Evolutionary conservation across 2,113 vertebrate genomes (phyloP).

Genomic region (Arenaria interpres): DNA sequence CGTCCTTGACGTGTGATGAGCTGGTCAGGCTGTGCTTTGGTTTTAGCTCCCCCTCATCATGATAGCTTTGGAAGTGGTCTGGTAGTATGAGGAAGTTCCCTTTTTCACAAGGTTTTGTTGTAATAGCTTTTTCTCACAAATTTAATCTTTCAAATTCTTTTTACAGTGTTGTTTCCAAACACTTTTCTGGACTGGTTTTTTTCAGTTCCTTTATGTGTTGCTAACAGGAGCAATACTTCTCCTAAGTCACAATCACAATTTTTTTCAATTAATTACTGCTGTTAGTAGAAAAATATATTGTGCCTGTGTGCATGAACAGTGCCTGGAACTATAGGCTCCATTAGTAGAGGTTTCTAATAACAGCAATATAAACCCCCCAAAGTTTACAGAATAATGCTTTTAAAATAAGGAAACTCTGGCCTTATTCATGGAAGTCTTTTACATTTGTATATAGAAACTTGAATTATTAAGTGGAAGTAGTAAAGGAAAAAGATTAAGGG

Average conservation of each 20-base stretch:
- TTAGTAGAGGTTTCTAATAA: not conserved
- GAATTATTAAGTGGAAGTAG: not conserved
- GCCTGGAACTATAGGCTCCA: not conserved
- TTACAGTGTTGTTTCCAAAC: not conserved
- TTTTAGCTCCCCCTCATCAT: not conserved
- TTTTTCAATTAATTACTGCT: not conserved
- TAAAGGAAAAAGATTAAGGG: not conserved
- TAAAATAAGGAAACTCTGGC: not conserved
- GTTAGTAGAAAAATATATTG: not conserved
- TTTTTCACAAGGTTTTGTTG: not conserved
- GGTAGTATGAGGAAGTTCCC: not conserved
- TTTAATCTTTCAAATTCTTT: not conserved
- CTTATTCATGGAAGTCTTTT: not conserved
- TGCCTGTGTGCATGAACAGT: not conserved
- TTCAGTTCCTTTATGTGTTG: not conserved
- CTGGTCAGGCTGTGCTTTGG: not conserved
- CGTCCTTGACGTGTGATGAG: fast-evolving
- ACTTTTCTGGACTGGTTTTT: not conserved
- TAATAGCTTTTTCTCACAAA: not conserved
- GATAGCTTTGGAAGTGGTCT: not conserved
- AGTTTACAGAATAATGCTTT: not conserved
- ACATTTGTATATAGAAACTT: not conserved
- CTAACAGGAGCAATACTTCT: not conserved
- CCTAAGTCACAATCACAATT: not conserved
- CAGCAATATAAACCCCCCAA: not conserved